These are phyloP conservation scores for Urocyon cinereoargenteus DNA, from an alignment of 2,797 vertebrate species.

Conservation along the genomic window DNA sequence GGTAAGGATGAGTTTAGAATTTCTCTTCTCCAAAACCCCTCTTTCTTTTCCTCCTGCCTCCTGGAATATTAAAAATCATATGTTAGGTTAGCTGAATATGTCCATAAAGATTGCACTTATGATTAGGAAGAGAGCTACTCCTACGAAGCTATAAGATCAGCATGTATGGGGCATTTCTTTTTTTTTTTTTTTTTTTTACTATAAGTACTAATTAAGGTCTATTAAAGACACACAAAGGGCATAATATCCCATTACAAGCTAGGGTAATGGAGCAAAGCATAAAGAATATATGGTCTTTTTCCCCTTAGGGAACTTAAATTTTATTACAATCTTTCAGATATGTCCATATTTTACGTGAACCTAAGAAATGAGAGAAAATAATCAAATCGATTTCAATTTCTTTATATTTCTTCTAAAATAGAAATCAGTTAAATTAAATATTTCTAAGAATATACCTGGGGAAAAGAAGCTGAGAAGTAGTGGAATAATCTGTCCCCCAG, in stretches of 20 bases:
- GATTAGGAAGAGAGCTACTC: neutral
- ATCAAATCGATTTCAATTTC: neutral
- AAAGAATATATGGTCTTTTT: neutral
- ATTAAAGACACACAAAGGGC: neutral
- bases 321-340: neutral
- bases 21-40: neutral
- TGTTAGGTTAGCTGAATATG: neutral
- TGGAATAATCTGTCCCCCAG: neutral
- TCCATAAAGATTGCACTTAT: neutral
- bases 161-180: neutral
- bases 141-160: neutral
- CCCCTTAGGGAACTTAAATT: neutral
- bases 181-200: neutral
- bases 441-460: neutral
- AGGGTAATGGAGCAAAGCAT: neutral
- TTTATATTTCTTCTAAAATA: neutral
- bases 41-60: neutral
- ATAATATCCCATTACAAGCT: neutral
- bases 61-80: neutral
- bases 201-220: neutral
- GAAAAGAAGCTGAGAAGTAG: neutral
- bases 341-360: neutral
- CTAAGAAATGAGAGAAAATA: neutral
- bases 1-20: neutral
- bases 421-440: neutral